phyloP scores from a whole-genome alignment of 2,888 invertebrate species.

The Xestia ashworthii region DNA sequence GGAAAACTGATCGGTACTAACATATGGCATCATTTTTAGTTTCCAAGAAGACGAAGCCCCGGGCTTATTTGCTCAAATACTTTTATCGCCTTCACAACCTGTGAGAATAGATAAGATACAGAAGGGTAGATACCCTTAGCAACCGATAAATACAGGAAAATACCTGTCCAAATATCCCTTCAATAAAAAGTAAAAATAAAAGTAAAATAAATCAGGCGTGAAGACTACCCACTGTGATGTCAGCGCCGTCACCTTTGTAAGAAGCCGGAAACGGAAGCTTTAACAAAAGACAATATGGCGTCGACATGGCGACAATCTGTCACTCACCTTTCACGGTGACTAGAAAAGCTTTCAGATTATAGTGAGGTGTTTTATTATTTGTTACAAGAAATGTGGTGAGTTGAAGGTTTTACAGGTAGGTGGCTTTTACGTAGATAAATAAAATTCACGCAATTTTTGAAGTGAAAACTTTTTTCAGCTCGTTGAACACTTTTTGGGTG shows the following conservation, averaged over 20 bases:
- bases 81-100: neutral
- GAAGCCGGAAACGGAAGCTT: constrained; percentile 50
- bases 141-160: neutral
- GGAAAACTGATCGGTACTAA: neutral
- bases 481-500: too few species aligned
- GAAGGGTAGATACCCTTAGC: neutral
- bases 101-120: neutral
- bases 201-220: constrained; percentile 26
- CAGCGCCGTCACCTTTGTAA: constrained; percentile 39
- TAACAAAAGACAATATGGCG: constrained; percentile 53
- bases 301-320: constrained; percentile 41
- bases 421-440: neutral
- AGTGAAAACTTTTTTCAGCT: too few species aligned
- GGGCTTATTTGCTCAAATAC: neutral
- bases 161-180: neutral
- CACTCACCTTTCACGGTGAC: constrained; percentile 20
- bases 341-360: constrained; percentile 27
- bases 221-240: constrained; percentile 26
- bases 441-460: neutral
- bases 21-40: neutral
- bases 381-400: neutral
- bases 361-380: constrained; percentile 11
- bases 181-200: constrained; percentile 10
- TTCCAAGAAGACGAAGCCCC: neutral
- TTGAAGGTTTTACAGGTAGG: too few species aligned